Evolutionary conservation across 2,113 vertebrate genomes (phyloP).

Genomic region (Melanotaenia duboulayi): DNA sequence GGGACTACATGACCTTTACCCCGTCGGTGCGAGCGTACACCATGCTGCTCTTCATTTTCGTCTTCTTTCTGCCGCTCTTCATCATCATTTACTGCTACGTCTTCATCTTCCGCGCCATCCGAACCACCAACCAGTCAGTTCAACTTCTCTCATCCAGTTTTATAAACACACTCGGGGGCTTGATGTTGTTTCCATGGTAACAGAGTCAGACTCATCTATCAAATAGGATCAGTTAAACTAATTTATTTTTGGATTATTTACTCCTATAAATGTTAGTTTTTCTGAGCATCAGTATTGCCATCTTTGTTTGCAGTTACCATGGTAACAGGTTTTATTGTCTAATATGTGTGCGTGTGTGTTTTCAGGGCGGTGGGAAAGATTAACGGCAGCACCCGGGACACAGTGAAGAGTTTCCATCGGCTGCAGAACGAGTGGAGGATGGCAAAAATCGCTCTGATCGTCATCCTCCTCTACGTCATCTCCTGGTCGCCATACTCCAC

Average conservation of each 20-base stretch:
- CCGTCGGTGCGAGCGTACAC: constrained; percentile 93
- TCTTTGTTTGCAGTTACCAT: neutral
- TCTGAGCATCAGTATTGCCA: neutral
- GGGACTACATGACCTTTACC: constrained; percentile 95
- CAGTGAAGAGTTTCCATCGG: constrained; percentile 84
- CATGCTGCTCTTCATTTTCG: constrained; percentile 93
- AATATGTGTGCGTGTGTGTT: constrained; percentile 32
- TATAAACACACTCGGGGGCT: too few species aligned
- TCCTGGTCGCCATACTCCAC: constrained; percentile 96
- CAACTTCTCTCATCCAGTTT: too few species aligned
- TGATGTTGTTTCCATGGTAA: too few species aligned
- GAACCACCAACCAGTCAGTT: constrained; percentile 86
- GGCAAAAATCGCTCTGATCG: constrained; percentile 92
- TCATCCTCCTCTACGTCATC: constrained; percentile 91
- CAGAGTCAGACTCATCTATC: too few species aligned
- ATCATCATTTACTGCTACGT: constrained; percentile 93
- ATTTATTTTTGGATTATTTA: neutral
- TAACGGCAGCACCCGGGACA: constrained; percentile 80
- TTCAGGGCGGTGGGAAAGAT: constrained; percentile 88
- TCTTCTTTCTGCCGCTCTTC: constrained; percentile 93
- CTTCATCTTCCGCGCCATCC: constrained; percentile 93
- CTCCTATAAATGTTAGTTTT: neutral
- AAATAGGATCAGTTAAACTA: neutral
- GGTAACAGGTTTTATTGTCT: too few species aligned
- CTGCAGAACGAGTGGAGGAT: constrained; percentile 96